Conservation (phyloP, 35 echinoderm and acorn worm genomes). For the Eucidaris tribuloides region DNA sequence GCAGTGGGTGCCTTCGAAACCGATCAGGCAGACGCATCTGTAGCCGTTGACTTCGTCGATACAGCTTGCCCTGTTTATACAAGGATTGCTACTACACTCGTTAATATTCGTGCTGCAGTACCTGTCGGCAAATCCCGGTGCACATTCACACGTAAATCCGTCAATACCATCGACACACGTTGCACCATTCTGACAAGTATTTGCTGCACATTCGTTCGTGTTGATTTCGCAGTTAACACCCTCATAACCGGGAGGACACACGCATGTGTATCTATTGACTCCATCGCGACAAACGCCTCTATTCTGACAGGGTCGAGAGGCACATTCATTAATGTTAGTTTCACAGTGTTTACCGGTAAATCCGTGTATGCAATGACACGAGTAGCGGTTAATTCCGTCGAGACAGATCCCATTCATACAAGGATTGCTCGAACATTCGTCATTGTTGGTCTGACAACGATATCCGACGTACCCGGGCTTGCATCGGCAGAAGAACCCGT, state of each 20-base stretch:
- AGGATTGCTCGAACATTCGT: conserved; percentile 52
- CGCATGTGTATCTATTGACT: conserved; percentile 44
- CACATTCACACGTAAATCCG: conserved; percentile 61
- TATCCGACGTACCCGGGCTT: conserved; percentile 29
- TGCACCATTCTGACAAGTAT: conserved; percentile 64
- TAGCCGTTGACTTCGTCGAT: conserved; percentile 52
- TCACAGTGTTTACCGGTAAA: conserved; percentile 45
- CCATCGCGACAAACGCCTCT: conserved; percentile 44
- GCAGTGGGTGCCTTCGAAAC: conserved; percentile 17
- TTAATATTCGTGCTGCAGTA: conserved; percentile 59
- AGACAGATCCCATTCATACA: conserved; percentile 66
- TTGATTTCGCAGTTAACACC: conserved; percentile 52
- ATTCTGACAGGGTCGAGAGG: conserved; percentile 62
- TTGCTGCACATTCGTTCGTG: conserved; percentile 41
- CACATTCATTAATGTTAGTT: conserved; percentile 69
- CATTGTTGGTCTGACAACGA: conserved; percentile 34
- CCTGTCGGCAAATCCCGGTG: conserved; percentile 41
- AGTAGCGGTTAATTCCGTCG: conserved; percentile 25
- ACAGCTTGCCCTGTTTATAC: conserved; percentile 60
- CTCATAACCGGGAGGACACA: conserved; percentile 59
- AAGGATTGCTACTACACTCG: conserved; percentile 50
- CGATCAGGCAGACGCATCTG: conserved; percentile 17
- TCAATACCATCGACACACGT: conserved; percentile 53
- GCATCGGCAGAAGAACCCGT: conserved; percentile 49
- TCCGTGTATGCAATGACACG: conserved; percentile 16